Conservation (phyloP, 35 echinoderm and acorn worm genomes). For the Hemicentrotus pulcherrimus region DNA sequence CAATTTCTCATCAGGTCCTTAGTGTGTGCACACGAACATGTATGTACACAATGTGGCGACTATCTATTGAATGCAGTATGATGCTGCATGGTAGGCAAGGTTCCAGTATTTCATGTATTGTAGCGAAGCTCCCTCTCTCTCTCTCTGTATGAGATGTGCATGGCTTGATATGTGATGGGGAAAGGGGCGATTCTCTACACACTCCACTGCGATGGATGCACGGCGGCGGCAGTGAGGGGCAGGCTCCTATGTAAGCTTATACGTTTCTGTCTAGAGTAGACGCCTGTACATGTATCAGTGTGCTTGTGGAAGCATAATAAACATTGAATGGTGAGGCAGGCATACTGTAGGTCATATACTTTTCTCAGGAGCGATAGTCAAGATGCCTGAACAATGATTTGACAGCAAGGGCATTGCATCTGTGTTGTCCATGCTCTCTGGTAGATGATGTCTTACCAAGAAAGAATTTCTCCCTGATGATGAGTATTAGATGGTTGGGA, state of each 20-base stretch:
- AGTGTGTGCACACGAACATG: background rate
- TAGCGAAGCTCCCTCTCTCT: background rate
- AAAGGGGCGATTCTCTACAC: background rate
- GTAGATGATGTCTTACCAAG: conserved; percentile 10
- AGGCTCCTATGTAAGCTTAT: background rate
- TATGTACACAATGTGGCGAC: background rate
- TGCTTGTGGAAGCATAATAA: background rate
- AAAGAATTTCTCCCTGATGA: background rate
- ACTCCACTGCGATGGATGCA: background rate
- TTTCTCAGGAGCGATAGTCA: background rate
- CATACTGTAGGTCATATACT: background rate
- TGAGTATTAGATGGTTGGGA: background rate
- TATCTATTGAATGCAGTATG: background rate
- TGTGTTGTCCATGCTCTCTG: background rate
- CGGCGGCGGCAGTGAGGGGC: background rate
- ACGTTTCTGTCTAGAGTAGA: background rate
- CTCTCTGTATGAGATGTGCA: background rate
- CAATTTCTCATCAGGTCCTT: background rate
- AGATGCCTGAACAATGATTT: background rate
- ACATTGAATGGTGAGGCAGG: background rate
- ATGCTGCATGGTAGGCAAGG: background rate
- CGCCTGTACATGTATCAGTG: background rate
- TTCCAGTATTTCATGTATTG: background rate
- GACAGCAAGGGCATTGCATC: background rate
- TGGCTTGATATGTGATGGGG: background rate